Conservation (phyloP, 2,888 invertebrate species). For the Pecten maximus region DNA sequence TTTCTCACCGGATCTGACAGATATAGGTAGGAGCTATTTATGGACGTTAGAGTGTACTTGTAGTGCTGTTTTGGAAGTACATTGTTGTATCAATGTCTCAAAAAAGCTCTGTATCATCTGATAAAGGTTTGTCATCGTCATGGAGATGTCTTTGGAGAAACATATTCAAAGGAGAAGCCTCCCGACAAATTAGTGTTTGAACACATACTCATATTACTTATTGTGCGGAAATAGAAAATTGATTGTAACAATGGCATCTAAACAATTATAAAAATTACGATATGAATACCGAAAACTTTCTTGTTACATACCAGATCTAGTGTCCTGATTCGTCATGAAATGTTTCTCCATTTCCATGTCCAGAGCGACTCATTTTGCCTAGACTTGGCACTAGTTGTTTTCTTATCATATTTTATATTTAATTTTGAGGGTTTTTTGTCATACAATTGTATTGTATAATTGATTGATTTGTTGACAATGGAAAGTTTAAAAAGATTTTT, state of each 20-base stretch:
- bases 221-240: neutral
- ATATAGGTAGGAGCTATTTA: neutral
- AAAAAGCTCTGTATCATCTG: conserved; percentile 13
- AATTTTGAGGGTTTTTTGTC: conserved; percentile 35
- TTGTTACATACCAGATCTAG: neutral
- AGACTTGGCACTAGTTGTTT: conserved; percentile 27
- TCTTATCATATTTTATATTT: conserved; percentile 31
- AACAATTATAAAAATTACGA: neutral
- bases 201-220: neutral
- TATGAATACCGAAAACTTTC: neutral
- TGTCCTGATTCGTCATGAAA: neutral
- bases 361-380: neutral
- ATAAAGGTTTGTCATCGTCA: neutral
- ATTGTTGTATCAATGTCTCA: conserved; percentile 2
- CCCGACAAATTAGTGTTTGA: neutral
- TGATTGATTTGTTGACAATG: conserved; percentile 35
- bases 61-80: conserved; percentile 28
- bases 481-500: conserved; percentile 28
- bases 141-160: neutral
- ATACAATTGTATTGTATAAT: conserved; percentile 20
- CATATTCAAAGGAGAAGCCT: neutral
- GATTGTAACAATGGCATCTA: neutral
- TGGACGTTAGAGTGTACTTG: conserved; percentile 2
- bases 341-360: neutral
- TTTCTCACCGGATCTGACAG: neutral